These are phyloP conservation scores for Euborellia annulipes DNA, from an alignment of 1,140 invertebrate genomes.

Conservation along the genomic window DNA sequence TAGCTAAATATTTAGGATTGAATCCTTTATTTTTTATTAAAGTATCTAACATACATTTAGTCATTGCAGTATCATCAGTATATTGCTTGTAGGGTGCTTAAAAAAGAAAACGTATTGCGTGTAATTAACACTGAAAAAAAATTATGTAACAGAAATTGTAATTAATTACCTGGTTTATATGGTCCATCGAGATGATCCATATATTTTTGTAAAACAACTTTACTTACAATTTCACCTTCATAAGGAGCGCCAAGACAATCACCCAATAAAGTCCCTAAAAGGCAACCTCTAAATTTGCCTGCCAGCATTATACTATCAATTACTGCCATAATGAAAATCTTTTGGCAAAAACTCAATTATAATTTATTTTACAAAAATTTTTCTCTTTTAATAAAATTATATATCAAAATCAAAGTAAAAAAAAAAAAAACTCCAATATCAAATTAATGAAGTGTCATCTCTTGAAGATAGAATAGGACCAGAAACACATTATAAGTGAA, in stretches of 20 bases:
- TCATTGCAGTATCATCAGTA: slow-evolving; percentile 70
- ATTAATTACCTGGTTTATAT: slow-evolving; percentile 13
- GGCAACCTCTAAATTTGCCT: slow-evolving; percentile 46
- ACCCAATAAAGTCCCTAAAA: slow-evolving; percentile 50
- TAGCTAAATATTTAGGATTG: slow-evolving; percentile 39
- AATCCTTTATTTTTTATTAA: slow-evolving; percentile 41
- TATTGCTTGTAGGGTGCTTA: slow-evolving; percentile 41
- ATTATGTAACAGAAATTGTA: slow-evolving; percentile 4
- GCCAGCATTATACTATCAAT: slow-evolving; percentile 27
- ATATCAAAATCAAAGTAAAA: too few relatives aligned
- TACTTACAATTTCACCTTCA: slow-evolving; percentile 41
- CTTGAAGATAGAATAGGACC: too few relatives aligned
- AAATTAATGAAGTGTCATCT: too few relatives aligned
- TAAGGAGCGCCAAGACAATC: slow-evolving; percentile 57
- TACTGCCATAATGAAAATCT: slow-evolving; percentile 6
- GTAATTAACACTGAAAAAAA: slow-evolving; percentile 7
- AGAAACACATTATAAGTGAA: too few relatives aligned
- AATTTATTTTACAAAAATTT: too few relatives aligned
- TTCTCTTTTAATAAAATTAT: too few relatives aligned
- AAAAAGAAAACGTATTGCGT: too few relatives aligned
- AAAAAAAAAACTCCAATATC: too few relatives aligned
- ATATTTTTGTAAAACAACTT: slow-evolving; percentile 37
- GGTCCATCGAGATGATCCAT: slow-evolving; percentile 41
- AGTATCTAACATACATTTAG: slow-evolving; percentile 42
- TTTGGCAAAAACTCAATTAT: too few relatives aligned